phyloP scores from a whole-genome alignment of 2,888 invertebrate species.

The Cataglyphis altisquamis region DNA sequence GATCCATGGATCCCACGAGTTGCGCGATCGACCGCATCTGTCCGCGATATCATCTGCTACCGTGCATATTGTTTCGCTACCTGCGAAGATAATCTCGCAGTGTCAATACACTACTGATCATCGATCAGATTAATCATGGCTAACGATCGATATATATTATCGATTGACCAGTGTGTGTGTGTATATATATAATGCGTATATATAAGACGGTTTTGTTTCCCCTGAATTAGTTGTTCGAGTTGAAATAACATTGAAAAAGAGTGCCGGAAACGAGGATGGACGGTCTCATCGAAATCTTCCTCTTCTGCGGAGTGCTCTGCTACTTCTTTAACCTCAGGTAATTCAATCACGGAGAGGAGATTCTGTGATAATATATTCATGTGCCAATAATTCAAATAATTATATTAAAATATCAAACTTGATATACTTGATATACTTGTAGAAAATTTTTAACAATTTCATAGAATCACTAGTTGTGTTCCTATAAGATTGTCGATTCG shows the following conservation, averaged over 20 bases:
- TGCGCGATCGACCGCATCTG: conserved; percentile 29
- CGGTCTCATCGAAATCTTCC: conserved; percentile 88
- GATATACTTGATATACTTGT: background rate
- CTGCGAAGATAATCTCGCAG: conserved; percentile 18
- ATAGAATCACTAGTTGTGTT: background rate
- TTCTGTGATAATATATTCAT: background rate
- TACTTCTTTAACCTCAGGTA: conserved; percentile 90
- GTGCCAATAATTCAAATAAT: conserved; percentile 4
- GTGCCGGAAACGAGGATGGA: conserved; percentile 84
- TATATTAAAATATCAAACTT: background rate
- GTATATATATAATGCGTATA: background rate
- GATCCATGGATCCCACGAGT: conserved; percentile 58
- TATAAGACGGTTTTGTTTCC: conserved; percentile 3
- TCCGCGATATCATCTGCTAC: background rate
- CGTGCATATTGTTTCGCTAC: background rate
- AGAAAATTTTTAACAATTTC: background rate
- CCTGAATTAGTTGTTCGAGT: background rate
- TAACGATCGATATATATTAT: conserved; percentile 58
- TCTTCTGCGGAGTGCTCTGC: conserved; percentile 89
- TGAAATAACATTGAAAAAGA: background rate
- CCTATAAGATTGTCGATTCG: background rate
- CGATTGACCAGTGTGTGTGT: conserved; percentile 17
- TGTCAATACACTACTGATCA: background rate
- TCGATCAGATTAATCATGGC: background rate
- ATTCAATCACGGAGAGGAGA: conserved; percentile 29